These are phyloP conservation scores for Spinibarbus caldwelli DNA, from an alignment of 2,797 vertebrate species.

Conservation along the genomic window DNA sequence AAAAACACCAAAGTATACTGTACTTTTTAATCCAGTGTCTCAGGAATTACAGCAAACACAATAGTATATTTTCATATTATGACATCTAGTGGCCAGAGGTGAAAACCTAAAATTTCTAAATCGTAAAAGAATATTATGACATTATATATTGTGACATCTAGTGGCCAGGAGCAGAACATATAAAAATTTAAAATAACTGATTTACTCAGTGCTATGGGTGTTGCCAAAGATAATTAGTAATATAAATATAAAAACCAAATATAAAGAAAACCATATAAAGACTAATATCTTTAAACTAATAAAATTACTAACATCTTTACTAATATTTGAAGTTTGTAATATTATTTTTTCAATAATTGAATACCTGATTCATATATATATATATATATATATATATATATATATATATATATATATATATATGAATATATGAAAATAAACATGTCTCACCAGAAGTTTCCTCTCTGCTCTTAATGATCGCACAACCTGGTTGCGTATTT, in stretches of 20 bases:
- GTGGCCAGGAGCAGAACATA: slow-evolving; percentile 21
- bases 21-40: background rate
- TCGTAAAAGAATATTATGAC: background rate
- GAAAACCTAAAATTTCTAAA: background rate
- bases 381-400: no score
- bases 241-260: no score
- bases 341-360: background rate
- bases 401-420: no score
- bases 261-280: background rate
- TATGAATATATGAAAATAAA: background rate
- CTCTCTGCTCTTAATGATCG: slow-evolving; percentile 83
- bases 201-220: background rate
- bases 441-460: slow-evolving; percentile 81
- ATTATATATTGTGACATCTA: slow-evolving; percentile 47
- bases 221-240: background rate
- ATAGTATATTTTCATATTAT: background rate
- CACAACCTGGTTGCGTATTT: slow-evolving; percentile 83
- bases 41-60: background rate
- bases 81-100: slow-evolving; percentile 53
- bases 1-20: background rate
- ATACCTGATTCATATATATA: background rate
- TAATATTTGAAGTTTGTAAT: background rate
- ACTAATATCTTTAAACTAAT: background rate
- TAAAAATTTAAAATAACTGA: background rate
- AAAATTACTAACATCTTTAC: background rate